Evolutionary conservation across 2,797 vertebrate genomes (phyloP).

Genomic region (Sebastes hubbsi): DNA sequence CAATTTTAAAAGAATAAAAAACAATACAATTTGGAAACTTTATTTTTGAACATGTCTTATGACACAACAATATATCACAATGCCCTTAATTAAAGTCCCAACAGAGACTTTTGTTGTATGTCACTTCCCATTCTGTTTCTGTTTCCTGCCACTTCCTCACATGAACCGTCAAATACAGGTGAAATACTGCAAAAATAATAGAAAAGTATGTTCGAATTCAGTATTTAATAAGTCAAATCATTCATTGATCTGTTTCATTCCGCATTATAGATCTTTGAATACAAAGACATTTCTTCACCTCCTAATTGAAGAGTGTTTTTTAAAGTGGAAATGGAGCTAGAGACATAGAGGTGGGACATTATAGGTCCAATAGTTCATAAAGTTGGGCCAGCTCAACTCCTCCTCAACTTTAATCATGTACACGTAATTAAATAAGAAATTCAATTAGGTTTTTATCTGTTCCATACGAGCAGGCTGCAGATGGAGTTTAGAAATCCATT

Average conservation of each 20-base stretch:
- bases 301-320: not conserved
- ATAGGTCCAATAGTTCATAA: conserved; percentile 1
- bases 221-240: not conserved
- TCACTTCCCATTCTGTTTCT: not conserved
- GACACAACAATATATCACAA: not conserved
- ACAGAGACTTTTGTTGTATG: not conserved
- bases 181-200: not conserved
- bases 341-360: not conserved
- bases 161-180: too few relatives aligned
- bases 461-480: conserved; percentile 48
- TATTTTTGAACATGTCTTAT: not conserved
- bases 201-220: not conserved
- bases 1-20: not conserved
- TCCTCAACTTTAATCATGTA: conserved; percentile 52
- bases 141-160: not conserved
- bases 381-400: conserved; percentile 12
- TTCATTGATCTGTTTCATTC: not conserved
- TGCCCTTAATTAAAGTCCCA: not conserved
- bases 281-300: accelerated
- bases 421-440: conserved; percentile 57
- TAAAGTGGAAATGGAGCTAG: not conserved
- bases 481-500: conserved; percentile 40
- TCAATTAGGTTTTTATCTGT: conserved; percentile 61
- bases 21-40: not conserved
- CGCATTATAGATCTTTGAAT: not conserved